These are phyloP conservation scores for Zoanthus sociatus DNA, from an alignment of 92 coral and sea anemone species.

Conservation along the genomic window DNA sequence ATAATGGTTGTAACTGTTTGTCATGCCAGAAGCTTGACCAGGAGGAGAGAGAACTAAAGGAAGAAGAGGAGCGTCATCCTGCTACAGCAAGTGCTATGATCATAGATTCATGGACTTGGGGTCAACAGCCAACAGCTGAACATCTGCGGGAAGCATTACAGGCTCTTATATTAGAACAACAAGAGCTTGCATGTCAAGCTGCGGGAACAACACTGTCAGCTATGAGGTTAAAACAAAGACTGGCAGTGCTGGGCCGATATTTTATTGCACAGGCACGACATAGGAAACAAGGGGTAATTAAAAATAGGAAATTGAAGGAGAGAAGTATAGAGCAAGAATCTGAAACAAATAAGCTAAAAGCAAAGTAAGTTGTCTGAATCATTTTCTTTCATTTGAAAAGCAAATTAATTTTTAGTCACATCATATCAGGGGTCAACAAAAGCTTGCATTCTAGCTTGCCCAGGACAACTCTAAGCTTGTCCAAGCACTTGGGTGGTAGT, in stretches of 20 bases:
- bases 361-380: constrained; percentile 5
- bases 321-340: constrained; percentile 39
- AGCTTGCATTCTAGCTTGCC: neutral
- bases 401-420: too few species aligned
- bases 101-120: constrained; percentile 99
- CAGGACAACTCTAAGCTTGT: too few species aligned
- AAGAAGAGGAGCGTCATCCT: constrained; percentile 82
- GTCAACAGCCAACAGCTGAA: constrained; percentile 84
- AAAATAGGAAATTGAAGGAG: constrained; percentile 41
- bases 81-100: constrained; percentile 76
- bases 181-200: constrained; percentile 90
- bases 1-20: constrained; percentile 79
- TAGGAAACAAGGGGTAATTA: constrained; percentile 35
- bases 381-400: neutral
- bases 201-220: constrained; percentile 96
- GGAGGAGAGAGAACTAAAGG: constrained; percentile 83
- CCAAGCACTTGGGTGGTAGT: too few species aligned
- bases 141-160: constrained; percentile 87
- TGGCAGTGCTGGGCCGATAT: constrained; percentile 91
- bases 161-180: constrained; percentile 92
- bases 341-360: constrained; percentile 41
- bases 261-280: constrained; percentile 81
- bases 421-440: neutral
- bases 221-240: constrained; percentile 91
- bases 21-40: constrained; percentile 92